Conservation (phyloP, 2,797 vertebrate species). For the Danio kyathit region DNA sequence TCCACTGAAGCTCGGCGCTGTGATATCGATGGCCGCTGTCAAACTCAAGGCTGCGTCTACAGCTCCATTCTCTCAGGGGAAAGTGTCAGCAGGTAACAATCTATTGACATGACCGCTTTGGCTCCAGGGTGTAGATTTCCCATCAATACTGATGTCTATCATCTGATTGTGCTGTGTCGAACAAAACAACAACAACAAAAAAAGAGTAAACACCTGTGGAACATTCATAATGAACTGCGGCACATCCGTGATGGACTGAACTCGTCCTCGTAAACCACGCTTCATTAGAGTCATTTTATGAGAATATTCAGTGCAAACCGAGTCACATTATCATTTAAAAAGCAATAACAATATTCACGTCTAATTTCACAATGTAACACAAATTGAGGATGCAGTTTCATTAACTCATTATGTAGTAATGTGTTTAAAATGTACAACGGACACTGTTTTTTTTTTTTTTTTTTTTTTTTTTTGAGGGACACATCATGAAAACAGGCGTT, state of each 20-base stretch:
- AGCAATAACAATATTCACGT: slow-evolving; percentile 45
- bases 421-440: background rate
- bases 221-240: slow-evolving; percentile 24
- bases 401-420: background rate
- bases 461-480: too few species aligned
- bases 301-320: slow-evolving; percentile 17
- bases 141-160: slow-evolving; percentile 31
- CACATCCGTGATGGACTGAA: background rate
- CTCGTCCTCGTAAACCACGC: slow-evolving; percentile 7
- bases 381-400: background rate
- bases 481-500: background rate
- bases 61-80: slow-evolving; percentile 19
- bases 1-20: background rate
- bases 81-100: slow-evolving; percentile 26
- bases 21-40: slow-evolving; percentile 30
- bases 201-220: slow-evolving; percentile 11
- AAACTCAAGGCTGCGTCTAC: slow-evolving; percentile 23
- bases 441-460: too few species aligned
- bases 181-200: background rate
- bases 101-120: slow-evolving; percentile 32
- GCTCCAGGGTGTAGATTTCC: slow-evolving; percentile 31
- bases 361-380: slow-evolving; percentile 21
- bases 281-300: slow-evolving; percentile 40
- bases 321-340: slow-evolving; percentile 41
- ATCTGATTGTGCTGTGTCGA: slow-evolving; percentile 18